Evolutionary conservation across 2,113 vertebrate species (phyloP).

Genomic region (Cyprinodon brontotheroides): DNA sequence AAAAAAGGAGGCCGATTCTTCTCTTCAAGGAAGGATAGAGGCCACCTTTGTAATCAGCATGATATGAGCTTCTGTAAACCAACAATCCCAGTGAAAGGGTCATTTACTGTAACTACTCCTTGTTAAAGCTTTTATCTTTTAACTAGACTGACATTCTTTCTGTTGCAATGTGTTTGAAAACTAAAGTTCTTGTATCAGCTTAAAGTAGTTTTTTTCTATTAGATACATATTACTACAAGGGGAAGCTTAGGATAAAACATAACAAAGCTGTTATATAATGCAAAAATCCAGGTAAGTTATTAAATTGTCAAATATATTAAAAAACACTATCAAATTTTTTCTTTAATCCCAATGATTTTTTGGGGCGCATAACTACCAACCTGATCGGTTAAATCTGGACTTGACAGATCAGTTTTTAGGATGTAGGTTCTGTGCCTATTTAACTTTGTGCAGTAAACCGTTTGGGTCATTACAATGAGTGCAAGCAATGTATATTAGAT

Average conservation of each 20-base stretch:
- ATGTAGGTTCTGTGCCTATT: no score
- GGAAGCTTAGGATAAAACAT: not conserved
- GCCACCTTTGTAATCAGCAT: conserved; percentile 11
- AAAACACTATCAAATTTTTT: no score
- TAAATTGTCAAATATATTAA: no score
- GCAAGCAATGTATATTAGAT: no score
- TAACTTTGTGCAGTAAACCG: no score
- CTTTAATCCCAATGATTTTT: no score
- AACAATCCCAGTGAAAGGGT: not conserved
- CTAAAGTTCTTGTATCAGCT: not conserved
- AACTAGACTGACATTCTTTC: not conserved
- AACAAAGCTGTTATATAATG: no score
- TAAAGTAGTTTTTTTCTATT: not conserved
- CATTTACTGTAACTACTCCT: not conserved
- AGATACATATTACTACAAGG: not conserved
- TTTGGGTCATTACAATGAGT: no score
- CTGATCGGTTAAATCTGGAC: no score
- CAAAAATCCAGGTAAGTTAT: no score
- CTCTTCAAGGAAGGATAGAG: not conserved
- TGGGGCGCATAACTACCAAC: no score
- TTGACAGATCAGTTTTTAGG: no score
- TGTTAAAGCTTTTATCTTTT: not conserved
- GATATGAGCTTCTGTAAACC: not conserved
- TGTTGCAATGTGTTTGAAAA: not conserved
- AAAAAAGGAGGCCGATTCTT: conserved; percentile 21